Base-by-base conservation (phyloP, 2,888 invertebrate species). In the Cepaea hortensis region DNA sequence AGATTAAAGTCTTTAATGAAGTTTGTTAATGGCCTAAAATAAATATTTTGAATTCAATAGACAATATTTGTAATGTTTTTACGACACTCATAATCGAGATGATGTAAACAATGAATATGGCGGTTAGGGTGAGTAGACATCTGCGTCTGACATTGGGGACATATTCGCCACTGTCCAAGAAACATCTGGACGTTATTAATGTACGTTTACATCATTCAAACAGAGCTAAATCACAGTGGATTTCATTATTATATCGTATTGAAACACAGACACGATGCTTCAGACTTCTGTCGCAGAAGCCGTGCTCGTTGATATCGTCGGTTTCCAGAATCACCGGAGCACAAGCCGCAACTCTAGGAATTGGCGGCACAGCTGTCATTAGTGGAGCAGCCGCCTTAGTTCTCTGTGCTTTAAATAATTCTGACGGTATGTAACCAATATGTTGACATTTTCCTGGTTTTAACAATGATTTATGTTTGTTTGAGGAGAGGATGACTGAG, bases 61-160 rank as follows among this genome's bases (percentile, higher is more conserved):
- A 23, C 75, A 35, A 75, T 46, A 35, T 23, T 15, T 46, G 46
- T 15, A n/a, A 50, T 23, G 6, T 5, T 20, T 20, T 84, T 84
- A 75, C 83, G 84, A 84, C 84, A 62, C 61, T 20, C 76, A 65
- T n/a, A 76, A 76, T 48, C 62, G 61, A 76, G 75, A 72, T 7
- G 75, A 84, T 76, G 65, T 84, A 75, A 84, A 84, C 84, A 84
- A 84, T 55, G 55, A 55, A 55, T 76, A 84, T 84, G 84, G 84
- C 84, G 62, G 84, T 84, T 84, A 84, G 46, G n/a, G 46, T 65
- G 65, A 84, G 65, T 23, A 65, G 76, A 50, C 76, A 84, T 50
- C 76, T 75, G 61, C 50, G 61, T 65, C n/a, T 76, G 84, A 84
- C 76, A 84, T 48, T 75, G 76, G 9, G 55, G 65, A 46, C n/a